Conservation (phyloP, 1,140 invertebrate genomes). For the Macrocentrus cingulum region DNA sequence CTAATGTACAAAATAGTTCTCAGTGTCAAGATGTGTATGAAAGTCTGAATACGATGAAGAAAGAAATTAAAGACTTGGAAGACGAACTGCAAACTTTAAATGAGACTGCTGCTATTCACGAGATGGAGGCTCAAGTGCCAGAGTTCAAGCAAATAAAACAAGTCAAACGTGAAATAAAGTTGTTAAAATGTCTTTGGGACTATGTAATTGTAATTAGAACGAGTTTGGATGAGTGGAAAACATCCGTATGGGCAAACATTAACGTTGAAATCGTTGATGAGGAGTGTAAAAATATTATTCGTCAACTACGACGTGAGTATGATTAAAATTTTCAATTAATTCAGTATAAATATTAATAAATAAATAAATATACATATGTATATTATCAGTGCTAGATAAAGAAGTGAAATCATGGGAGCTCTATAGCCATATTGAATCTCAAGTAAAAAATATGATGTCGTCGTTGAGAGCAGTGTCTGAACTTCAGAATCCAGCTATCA, state of each 20-base stretch:
- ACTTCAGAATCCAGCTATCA: slow-evolving; percentile 90
- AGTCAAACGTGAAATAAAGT: slow-evolving; percentile 75
- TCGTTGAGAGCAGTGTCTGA: slow-evolving; percentile 87
- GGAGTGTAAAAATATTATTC: slow-evolving; percentile 89
- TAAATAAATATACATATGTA: slow-evolving; percentile 11
- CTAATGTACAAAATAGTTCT: slow-evolving; percentile 44
- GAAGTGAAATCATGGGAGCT: slow-evolving; percentile 82
- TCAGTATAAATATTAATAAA: neutral
- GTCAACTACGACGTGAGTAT: slow-evolving; percentile 70
- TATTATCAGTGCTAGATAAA: slow-evolving; percentile 72
- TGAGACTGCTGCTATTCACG: slow-evolving; percentile 82
- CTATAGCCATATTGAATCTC: slow-evolving; percentile 70
- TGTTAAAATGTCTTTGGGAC: slow-evolving; percentile 86
- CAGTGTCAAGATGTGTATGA: slow-evolving; percentile 74
- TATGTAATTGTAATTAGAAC: slow-evolving; percentile 80
- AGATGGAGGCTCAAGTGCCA: slow-evolving; percentile 78
- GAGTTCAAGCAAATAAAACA: slow-evolving; percentile 79
- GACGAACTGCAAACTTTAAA: slow-evolving; percentile 68
- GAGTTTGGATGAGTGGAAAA: slow-evolving; percentile 88
- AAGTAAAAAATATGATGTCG: slow-evolving; percentile 83
- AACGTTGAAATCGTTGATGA: slow-evolving; percentile 93
- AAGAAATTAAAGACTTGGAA: slow-evolving; percentile 71
- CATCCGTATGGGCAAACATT: slow-evolving; percentile 88
- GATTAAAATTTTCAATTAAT: neutral
- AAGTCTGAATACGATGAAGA: slow-evolving; percentile 72